A percentile compares a stretch with the other conserved stretches of the same genome.
Conservation (phyloP, 2,888 invertebrate genomes). For the Baronia brevicornis region DNA sequence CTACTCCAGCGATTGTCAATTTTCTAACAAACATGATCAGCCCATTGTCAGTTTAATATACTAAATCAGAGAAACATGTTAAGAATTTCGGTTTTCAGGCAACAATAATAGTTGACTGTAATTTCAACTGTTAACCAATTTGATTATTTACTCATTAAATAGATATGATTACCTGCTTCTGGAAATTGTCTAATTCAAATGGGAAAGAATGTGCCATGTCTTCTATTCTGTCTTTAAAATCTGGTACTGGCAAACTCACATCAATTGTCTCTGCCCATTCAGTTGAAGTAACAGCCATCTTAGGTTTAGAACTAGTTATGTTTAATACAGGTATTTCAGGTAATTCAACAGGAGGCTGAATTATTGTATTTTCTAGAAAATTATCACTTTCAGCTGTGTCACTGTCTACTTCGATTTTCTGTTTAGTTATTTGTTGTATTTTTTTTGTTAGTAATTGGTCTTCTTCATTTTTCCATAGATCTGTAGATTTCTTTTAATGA, state of each 20-base stretch:
- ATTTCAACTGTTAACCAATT: too few species aligned
- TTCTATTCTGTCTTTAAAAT: slow-evolving; percentile 87
- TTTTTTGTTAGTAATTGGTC: slow-evolving; percentile 25
- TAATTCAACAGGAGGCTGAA: slow-evolving; percentile 47
- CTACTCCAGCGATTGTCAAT: too few species aligned
- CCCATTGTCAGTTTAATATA: too few species aligned
- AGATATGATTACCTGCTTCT: slow-evolving; percentile 81
- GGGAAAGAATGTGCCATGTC: slow-evolving; percentile 89
- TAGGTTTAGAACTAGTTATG: slow-evolving; percentile 74
- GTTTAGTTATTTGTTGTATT: slow-evolving; percentile 22
- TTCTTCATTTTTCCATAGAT: slow-evolving; percentile 63
- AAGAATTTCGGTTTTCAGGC: too few species aligned
- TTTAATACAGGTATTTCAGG: slow-evolving; percentile 79
- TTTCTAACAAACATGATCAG: too few species aligned
- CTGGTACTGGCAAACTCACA: slow-evolving; percentile 84
- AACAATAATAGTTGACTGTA: too few species aligned
- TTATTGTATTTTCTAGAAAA: slow-evolving; percentile 54
- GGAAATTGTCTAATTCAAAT: slow-evolving; percentile 97
- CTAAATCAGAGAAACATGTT: not conserved
- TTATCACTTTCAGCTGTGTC: slow-evolving; percentile 43
- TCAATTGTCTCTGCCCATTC: slow-evolving; percentile 94
- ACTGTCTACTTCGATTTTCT: slow-evolving; percentile 25
- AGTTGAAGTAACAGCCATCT: slow-evolving; percentile 67
- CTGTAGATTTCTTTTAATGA: slow-evolving; percentile 35
- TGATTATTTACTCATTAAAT: not conserved